A percentile compares a stretch with the other conserved stretches of the same genome.
Conservation (phyloP, 2,888 invertebrate species). For the Sphaeridia pumilis region DNA sequence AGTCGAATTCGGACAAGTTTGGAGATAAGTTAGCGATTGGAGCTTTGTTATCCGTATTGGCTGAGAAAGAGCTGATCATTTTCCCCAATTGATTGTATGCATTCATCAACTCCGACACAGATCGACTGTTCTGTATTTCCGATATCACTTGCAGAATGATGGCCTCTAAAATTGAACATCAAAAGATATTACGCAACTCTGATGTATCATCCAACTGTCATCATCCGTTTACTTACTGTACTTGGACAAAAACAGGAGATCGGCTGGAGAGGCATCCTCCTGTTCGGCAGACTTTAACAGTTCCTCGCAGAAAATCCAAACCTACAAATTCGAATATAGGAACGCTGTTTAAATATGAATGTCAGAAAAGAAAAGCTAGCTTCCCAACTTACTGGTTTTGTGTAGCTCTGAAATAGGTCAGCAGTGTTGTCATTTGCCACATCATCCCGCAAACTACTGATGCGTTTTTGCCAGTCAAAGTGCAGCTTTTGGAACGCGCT, state of each 20-base stretch:
- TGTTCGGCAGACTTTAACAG: slow-evolving; percentile 14
- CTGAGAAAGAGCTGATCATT: slow-evolving; percentile 2
- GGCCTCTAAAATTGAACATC: background rate
- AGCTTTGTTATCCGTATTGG: slow-evolving; percentile 2
- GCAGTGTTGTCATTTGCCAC: slow-evolving; percentile 17
- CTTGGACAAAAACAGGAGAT: slow-evolving; percentile 16
- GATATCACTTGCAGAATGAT: slow-evolving; percentile 1
- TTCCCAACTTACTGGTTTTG: slow-evolving; percentile 20
- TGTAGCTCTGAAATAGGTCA: slow-evolving; percentile 24
- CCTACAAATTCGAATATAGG: slow-evolving; percentile 6
- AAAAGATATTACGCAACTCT: background rate
- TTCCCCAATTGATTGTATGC: slow-evolving; percentile 3
- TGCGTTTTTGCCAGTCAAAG: slow-evolving; percentile 25
- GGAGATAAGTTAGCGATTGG: slow-evolving; percentile 16
- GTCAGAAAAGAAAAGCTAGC: background rate
- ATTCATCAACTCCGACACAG: slow-evolving; percentile 1
- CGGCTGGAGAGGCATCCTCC: slow-evolving; percentile 17
- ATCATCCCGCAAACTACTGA: slow-evolving; percentile 25
- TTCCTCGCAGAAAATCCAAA: slow-evolving; percentile 21
- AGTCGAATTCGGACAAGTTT: slow-evolving; percentile 19
- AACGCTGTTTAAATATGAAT: background rate
- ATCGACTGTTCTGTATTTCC: slow-evolving; percentile 1
- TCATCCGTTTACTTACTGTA: slow-evolving; percentile 10
- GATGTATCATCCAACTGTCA: background rate
- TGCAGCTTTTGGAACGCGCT: slow-evolving; percentile 27